Evolutionary conservation across 1,140 invertebrate species (phyloP), one percentile per base, ranked within the genome.

Genomic region (Drosophila serrata): DNA sequence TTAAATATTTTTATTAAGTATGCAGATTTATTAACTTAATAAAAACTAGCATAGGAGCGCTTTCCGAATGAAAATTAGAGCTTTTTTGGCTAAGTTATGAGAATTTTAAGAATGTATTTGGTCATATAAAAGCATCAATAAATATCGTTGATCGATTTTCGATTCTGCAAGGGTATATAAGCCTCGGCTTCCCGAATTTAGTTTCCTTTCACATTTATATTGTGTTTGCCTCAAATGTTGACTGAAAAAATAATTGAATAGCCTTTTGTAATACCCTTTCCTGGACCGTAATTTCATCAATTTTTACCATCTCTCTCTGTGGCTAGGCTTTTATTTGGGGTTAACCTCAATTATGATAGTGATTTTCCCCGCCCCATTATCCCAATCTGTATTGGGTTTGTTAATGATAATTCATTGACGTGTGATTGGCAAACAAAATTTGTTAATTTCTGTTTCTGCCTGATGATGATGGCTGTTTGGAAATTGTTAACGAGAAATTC

Each of bases 361-460:
- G 35, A 70, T 58, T 70, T 70, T 58, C 35, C 19, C 40, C 64
- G 11, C 31, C 31, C 48, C 40, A 35, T 17, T 64, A 15, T 8
- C 4, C 19, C 45, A 46, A 27, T 15, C 15, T 29, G 27, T 60
- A 33, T 53, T 42, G 39, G 65, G 9, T 49, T 72, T 49, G 65
- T 72, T 72, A 72, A 72, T 72, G 69, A 72, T 72, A 49, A 72
- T 72, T 72, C 69, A 72, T 72, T 72, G 69, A 72, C 69, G 65
- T 72, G 53, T 59, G 65, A 72, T 72, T 72, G 69, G 68, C 68
- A 72, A 72, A 72, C 69, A 72, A 72, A 72, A 72, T 72, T 72
- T 59, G 65, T 70, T 72, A 49, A 72, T 72, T 72, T 72, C 65
- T 49, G 37, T 8, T 35, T 12, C 15, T 19, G 48, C 27, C n/a